Percentiles rank a stretch among this genome's conserved stretches.
These are phyloP conservation scores for Drosophila setosimentum DNA, from an alignment of 2,888 invertebrate species.

Conservation along the genomic window DNA sequence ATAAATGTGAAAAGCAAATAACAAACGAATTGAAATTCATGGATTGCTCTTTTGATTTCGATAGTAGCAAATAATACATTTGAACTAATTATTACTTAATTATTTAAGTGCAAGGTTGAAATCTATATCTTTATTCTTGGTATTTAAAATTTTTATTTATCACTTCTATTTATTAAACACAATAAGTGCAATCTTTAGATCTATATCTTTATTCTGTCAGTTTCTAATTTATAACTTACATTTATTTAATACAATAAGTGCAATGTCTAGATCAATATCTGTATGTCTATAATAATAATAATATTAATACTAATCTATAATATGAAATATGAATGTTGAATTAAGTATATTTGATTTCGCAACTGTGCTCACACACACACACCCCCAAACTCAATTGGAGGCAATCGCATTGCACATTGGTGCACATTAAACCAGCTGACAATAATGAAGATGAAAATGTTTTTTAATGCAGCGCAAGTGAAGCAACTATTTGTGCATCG, in stretches of 20 bases:
- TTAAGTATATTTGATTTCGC: slow-evolving; percentile 19
- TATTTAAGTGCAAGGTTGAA: neutral
- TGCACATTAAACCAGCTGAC: slow-evolving; percentile 68
- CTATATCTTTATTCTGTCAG: neutral
- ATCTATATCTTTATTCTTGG: neutral
- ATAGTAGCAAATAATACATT: neutral
- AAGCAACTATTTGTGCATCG: slow-evolving; percentile 57
- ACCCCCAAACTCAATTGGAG: neutral
- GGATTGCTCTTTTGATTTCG: neutral
- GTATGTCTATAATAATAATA: neutral
- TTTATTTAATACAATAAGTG: neutral
- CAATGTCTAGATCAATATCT: neutral
- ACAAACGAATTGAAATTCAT: neutral
- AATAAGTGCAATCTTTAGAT: neutral
- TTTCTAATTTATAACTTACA: neutral
- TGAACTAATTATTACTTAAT: neutral
- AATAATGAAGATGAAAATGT: slow-evolving; percentile 60
- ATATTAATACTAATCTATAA: neutral
- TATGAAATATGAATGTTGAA: neutral
- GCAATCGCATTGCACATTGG: slow-evolving; percentile 54
- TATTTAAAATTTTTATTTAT: neutral
- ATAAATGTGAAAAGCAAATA: neutral
- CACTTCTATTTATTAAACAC: neutral
- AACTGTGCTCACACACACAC: slow-evolving; percentile 26
- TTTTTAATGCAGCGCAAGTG: slow-evolving; percentile 77